Evolutionary conservation across 1,140 invertebrate species (phyloP).

Genomic region (Microvelia longipes): DNA sequence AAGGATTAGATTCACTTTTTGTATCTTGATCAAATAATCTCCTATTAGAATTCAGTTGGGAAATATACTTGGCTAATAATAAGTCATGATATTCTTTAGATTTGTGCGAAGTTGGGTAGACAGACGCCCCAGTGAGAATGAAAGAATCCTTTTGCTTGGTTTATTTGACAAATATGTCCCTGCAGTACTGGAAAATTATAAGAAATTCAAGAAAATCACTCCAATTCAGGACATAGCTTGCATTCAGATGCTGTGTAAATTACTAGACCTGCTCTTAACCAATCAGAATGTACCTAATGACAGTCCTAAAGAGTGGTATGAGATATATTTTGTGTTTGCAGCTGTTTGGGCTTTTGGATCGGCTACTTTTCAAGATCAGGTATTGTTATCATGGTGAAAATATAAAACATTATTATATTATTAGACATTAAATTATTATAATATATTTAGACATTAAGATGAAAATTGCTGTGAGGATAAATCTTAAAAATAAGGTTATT

Average conservation of each 20-base stretch:
- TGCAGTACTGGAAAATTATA: constrained; percentile 56
- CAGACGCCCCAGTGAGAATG: constrained; percentile 45
- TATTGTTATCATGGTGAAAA: too few relatives aligned
- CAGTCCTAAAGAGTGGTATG: constrained; percentile 78
- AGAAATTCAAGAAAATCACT: constrained; percentile 80
- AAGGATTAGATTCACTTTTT: too few relatives aligned
- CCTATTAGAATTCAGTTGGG: too few relatives aligned
- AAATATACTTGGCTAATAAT: too few relatives aligned
- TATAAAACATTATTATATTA: too few relatives aligned
- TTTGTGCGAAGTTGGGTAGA: constrained; percentile 82
- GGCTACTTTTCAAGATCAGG: constrained; percentile 71
- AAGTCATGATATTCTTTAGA: too few relatives aligned
- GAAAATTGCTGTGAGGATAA: too few relatives aligned
- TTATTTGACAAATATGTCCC: constrained; percentile 95
- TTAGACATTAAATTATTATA: too few relatives aligned
- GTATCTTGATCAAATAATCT: too few relatives aligned
- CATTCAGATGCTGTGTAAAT: constrained; percentile 74
- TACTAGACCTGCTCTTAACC: constrained; percentile 73
- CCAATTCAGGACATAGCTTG: constrained; percentile 82
- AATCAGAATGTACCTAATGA: constrained; percentile 65
- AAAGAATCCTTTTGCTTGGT: constrained; percentile 65
- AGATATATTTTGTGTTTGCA: constrained; percentile 84
- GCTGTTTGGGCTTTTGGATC: constrained; percentile 90
- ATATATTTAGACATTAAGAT: too few relatives aligned
- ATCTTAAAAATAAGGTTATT: too few relatives aligned